Base-by-base conservation (phyloP, 2,888 invertebrate genomes). In the Lypha dubia region DNA sequence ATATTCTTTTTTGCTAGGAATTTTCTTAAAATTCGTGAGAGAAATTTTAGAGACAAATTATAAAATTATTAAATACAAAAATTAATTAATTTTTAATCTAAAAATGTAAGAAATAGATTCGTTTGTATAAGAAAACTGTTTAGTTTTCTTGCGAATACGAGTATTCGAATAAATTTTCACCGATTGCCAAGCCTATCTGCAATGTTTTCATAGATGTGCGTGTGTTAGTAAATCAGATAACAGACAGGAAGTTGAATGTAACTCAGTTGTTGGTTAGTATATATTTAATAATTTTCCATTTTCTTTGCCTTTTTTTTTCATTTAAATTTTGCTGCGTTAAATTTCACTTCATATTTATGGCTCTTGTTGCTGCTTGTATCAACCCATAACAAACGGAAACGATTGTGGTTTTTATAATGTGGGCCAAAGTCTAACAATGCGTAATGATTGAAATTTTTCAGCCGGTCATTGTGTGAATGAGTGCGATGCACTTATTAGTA, bases 401-500 rank as follows among this genome's bases (percentile, higher is more conserved):
- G 49, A 17, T 75, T 83, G 79, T 74, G 79, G 74, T 60, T 79
- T 67, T 75, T n/a, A 44, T 53, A 56, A 58, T 70, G 70, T 79
- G 70, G 62, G 74, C 49, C 58, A 83, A 41, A 63, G 70, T 56
- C 51, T 79, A 79, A 63, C 63, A 83, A 51, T 79, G 74, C 74
- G 56, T 83, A 70, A 62, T 63, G 28, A 24, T 5, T 71, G 15
- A 35, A 49, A 49, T 68, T 46, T n/a, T 41, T 62, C 13, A 28
- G 17, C 58, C 6, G 41, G 49, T 67, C 20, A n/a, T 60, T 51
- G 51, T 65, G 17, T 24, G n/a, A 11, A 13, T 46, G 7, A 13
- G 7, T 6, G 3, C 41, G 20, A 44, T 49, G 17, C 24, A 17
- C 56, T 32, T 49, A n/a, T n/a, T n/a, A 28, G 20, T 13, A 0